Evolutionary conservation across 2,888 invertebrate species (phyloP), one percentile per base, ranked within the genome.

Genomic region (Hydrotaea cyrtoneurina): DNA sequence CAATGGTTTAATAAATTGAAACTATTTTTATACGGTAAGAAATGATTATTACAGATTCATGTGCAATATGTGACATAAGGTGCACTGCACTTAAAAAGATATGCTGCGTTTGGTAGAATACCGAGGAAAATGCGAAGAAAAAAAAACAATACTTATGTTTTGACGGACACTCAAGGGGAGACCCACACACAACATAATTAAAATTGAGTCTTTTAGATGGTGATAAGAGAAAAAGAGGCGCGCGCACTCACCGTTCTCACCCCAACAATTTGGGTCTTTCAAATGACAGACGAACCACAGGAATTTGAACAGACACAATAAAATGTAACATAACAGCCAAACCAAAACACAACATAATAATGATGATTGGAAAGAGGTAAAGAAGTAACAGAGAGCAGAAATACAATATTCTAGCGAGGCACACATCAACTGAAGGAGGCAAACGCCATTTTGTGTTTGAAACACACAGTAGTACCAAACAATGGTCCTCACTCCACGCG

Each of bases 371-470:
- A 23, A 26, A 23, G 26, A 23, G 59, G 23, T 26, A 11, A 39
- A 39, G 39, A 21, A 21, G 69, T 19, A 50, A 50, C 50, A 39
- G 36, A 74, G 50, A 72, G 43, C 50, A 19, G 55, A 75, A 71
- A 66, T 50, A 64, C 75, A 79, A 50, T 64, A 81, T 73, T 64
- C 64, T 46, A 23, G 46, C 17, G 13, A 23, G 19, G 81, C 57
- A 78, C 46, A 53, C 50, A 53, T 13, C 4, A 77, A 78, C 74
- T 80, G 74, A 66, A 50, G 62, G 76, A 79, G 62, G 64, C 21
- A 55, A 59, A 80, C 86, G 86, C 86, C 86, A 86, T 86, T 86
- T 86, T 86, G 84, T 39, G 31, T 79, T 17, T 74, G 50, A 64
- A 43, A 46, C 21, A 64, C 55, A 76, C 31, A 31, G 23, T 19